Evolutionary conservation across 2,113 vertebrate genomes (phyloP), one percentile per base, ranked within the genome.

Genomic region (Halichoeres trimaculatus): DNA sequence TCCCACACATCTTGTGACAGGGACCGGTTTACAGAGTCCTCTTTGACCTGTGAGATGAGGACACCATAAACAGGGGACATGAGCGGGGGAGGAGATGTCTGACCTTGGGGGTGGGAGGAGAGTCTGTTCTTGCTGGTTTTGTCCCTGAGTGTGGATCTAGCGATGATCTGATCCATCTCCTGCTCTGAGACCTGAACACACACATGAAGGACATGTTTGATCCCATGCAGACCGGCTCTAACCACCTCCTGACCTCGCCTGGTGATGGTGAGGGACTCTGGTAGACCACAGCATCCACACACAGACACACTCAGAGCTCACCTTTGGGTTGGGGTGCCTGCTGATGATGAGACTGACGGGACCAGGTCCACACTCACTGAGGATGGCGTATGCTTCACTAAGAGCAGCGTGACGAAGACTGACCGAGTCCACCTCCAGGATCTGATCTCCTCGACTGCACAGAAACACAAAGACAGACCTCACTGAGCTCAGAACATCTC

Each of bases 261-360:
- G n/a, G n/a, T n/a, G n/a, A n/a, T n/a, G n/a, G n/a, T n/a, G n/a
- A n/a, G n/a, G n/a, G n/a, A n/a, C n/a, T n/a, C n/a, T n/a, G n/a
- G n/a, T n/a, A n/a, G n/a, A n/a, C n/a, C n/a, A n/a, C n/a, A n/a
- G n/a, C n/a, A n/a, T n/a, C n/a, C n/a, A n/a, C n/a, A n/a, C 3
- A 23, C 17, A 54, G 51, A 43, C 5, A 65, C 6, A 22, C 8
- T 5, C 38, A 3, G 11, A 10, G 38, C 86, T 93, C 70, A 97
- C 96, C 95, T 98, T 99, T 34, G 97, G 95, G 73, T 98, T 96
- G 10, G 97, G 97, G 86, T 99, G 97, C 23, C 97, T 92, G 79
- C 96, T 97, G 38, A 99, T 95, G 74, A 99, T 97, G 2, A 99
- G 95, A 84, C 96, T 97, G 26, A 99, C 96, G 0, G 95, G 96